Evolutionary conservation across 2,797 vertebrate species (phyloP).

Genomic region (Parotocinclus haroldoi): DNA sequence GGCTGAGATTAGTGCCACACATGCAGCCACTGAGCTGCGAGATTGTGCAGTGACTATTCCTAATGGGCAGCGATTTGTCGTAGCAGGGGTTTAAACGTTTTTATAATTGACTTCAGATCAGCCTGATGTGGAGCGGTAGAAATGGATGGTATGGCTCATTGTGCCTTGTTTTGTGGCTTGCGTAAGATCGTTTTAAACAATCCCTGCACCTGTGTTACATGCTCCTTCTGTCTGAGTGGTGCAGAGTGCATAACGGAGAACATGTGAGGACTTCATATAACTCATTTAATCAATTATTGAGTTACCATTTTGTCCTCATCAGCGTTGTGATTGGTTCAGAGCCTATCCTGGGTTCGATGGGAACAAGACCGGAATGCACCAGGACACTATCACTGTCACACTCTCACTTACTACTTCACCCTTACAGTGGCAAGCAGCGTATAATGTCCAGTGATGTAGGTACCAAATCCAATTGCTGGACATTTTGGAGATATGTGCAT

Average conservation of each 20-base stretch:
- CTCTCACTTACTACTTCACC: too few species aligned
- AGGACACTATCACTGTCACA: too few species aligned
- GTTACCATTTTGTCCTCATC: too few species aligned
- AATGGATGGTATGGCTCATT: constrained; percentile 47
- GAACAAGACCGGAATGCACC: too few species aligned
- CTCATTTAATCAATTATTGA: neutral
- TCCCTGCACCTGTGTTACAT: constrained; percentile 42
- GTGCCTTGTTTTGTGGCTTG: constrained; percentile 35
- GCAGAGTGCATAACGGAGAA: neutral
- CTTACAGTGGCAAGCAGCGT: too few species aligned
- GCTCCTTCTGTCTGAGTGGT: neutral
- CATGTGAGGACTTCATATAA: neutral
- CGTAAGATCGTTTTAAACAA: constrained; percentile 42
- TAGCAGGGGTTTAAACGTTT: constrained; percentile 45
- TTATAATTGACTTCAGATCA: constrained; percentile 53
- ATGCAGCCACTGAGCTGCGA: constrained; percentile 26
- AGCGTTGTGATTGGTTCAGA: too few species aligned
- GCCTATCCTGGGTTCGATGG: too few species aligned
- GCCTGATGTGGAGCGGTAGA: constrained; percentile 24
- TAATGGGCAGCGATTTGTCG: constrained; percentile 48
- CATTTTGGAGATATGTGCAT: too few species aligned
- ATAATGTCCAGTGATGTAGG: too few species aligned
- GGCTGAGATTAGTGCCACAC: constrained; percentile 32
- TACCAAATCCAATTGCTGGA: too few species aligned
- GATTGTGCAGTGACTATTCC: constrained; percentile 48